Percentiles rank a stretch among this genome's conserved stretches.
Conservation (phyloP, 1,140 invertebrate species). For the Armadillidium nasatum region DNA sequence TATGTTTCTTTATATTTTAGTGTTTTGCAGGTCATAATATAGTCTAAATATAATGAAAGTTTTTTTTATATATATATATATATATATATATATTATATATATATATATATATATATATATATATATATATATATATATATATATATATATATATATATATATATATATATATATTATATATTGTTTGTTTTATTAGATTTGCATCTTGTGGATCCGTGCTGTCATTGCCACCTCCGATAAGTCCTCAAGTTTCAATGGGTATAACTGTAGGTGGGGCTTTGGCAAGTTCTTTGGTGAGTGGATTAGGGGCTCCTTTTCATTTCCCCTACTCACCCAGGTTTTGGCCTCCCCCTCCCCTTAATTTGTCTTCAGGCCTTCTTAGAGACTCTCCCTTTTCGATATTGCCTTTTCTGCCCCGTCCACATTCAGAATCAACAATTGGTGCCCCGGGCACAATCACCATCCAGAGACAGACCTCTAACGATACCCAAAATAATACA, state of each 20-base stretch:
- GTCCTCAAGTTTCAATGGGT: slow-evolving; percentile 2
- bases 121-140: slow-evolving; percentile 22
- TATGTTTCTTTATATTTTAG: too few relatives aligned
- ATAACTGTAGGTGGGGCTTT: neutral
- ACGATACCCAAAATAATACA: too few relatives aligned
- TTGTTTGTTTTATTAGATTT: neutral
- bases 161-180: slow-evolving; percentile 22
- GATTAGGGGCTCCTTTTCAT: neutral
- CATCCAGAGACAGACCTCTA: too few relatives aligned
- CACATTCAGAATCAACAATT: neutral
- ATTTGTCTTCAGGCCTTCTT: neutral
- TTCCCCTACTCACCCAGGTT: neutral
- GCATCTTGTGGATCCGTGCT: neutral
- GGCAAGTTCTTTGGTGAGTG: neutral
- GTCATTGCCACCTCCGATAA: neutral
- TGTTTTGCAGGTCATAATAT: too few relatives aligned
- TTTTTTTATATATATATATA: slow-evolving; percentile 5
- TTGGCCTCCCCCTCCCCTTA: neutral
- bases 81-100: slow-evolving; percentile 2
- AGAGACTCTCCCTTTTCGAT: neutral
- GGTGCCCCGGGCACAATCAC: neutral
- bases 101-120: neutral
- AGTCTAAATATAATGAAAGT: too few relatives aligned
- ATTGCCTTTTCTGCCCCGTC: neutral
- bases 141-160: slow-evolving; percentile 23